Evolutionary conservation across 1,140 invertebrate genomes (phyloP).

Genomic region (Neuroterus valhalla): DNA sequence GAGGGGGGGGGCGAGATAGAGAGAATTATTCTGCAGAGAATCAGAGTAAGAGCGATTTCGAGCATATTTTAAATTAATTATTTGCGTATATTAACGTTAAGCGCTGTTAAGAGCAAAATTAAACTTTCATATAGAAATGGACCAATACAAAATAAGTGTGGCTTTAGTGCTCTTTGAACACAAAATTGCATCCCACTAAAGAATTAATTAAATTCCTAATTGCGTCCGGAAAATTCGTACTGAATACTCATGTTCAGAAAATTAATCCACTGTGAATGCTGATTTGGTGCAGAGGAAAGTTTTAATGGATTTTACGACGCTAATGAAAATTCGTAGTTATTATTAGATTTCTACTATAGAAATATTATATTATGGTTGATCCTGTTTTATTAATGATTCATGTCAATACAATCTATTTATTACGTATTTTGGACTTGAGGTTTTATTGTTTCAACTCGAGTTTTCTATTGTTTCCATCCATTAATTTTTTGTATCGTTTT

Average conservation of each 20-base stretch:
- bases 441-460: too few species aligned
- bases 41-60: conserved; percentile 16
- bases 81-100: not conserved
- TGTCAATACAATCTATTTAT: too few species aligned
- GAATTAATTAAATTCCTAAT: conserved; percentile 28
- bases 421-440: too few species aligned
- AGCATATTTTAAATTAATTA: conserved; percentile 24
- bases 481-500: conserved; percentile 40
- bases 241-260: conserved; percentile 20
- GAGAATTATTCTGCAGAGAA: conserved; percentile 1
- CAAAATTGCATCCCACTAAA: conserved; percentile 20
- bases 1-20: too few species aligned
- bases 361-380: conserved; percentile 3
- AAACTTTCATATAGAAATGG: conserved; percentile 20
- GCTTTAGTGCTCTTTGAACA: conserved; percentile 24
- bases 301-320: conserved; percentile 27
- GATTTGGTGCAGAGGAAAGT: conserved; percentile 11
- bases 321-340: conserved; percentile 28
- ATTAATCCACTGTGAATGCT: conserved; percentile 22
- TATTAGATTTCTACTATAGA: conserved; percentile 16
- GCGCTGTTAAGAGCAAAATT: conserved; percentile 1
- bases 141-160: conserved; percentile 25
- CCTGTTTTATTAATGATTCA: too few species aligned
- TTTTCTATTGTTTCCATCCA: too few species aligned
- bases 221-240: conserved; percentile 27